Conservation (phyloP, 2,113 vertebrate species). For the Elephas maximus region DNA sequence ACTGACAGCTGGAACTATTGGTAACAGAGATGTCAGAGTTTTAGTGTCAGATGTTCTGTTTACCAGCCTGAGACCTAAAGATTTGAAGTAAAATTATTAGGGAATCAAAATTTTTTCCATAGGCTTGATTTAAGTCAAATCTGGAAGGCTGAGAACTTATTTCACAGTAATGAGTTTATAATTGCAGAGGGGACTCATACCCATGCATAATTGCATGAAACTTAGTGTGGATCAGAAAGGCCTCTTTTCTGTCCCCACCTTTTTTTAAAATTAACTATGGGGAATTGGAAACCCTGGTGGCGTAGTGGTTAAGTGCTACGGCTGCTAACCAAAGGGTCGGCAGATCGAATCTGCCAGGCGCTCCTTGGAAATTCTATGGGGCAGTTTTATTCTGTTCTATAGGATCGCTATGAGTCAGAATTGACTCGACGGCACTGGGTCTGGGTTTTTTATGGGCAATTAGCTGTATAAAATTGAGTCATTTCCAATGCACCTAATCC, state of each 20-base stretch:
- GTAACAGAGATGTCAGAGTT: background rate
- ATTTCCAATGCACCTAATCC: background rate
- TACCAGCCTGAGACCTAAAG: conserved; percentile 30
- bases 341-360: too few species aligned
- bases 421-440: too few species aligned
- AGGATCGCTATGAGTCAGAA: too few species aligned
- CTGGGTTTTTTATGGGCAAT: too few species aligned
- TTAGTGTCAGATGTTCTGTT: background rate
- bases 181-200: background rate
- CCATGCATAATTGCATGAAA: background rate
- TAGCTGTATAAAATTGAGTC: background rate
- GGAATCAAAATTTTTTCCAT: background rate
- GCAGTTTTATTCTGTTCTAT: too few species aligned
- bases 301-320: too few species aligned
- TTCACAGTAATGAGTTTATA: conserved; percentile 10
- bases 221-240: conserved; percentile 8
- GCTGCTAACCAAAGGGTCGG: too few species aligned
- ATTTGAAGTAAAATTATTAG: conserved; percentile 2
- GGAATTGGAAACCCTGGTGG: background rate
- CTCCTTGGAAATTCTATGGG: too few species aligned
- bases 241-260: background rate
- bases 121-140: background rate
- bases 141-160: background rate
- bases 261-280: background rate
- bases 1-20: background rate